These are phyloP conservation scores for Drosophila birchii DNA, from an alignment of 2,888 invertebrate genomes.

Conservation along the genomic window DNA sequence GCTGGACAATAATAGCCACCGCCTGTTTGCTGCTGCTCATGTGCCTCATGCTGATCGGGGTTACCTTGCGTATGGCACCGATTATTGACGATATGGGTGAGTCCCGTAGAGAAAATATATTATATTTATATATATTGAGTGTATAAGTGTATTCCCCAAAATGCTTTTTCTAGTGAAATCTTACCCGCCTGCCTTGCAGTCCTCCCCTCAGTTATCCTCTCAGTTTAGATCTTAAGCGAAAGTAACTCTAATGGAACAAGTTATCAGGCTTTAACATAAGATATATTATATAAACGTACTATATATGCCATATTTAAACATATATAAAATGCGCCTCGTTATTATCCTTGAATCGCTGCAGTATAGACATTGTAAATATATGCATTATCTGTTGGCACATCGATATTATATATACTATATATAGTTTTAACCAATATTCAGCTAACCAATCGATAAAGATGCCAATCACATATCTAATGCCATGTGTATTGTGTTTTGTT, in stretches of 20 bases:
- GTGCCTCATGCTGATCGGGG: slow-evolving; percentile 95
- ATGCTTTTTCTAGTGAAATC: slow-evolving; percentile 43
- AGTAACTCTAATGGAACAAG: slow-evolving; percentile 71
- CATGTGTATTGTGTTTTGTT: slow-evolving; percentile 71
- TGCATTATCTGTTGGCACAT: slow-evolving; percentile 18
- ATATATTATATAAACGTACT: no score
- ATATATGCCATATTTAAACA: not conserved
- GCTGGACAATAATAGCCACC: slow-evolving; percentile 96
- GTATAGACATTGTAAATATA: slow-evolving; percentile 60
- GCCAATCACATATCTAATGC: slow-evolving; percentile 59
- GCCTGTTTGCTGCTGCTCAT: slow-evolving; percentile 94
- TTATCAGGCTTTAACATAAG: slow-evolving; percentile 30
- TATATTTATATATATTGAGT: not conserved
- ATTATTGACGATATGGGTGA: slow-evolving; percentile 98
- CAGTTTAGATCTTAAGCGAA: slow-evolving; percentile 49
- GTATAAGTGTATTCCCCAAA: slow-evolving; percentile 28
- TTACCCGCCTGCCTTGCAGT: slow-evolving; percentile 58
- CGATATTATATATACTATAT: not conserved
- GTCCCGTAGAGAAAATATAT: slow-evolving; percentile 81
- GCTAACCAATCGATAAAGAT: slow-evolving; percentile 11
- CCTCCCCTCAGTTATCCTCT: slow-evolving; percentile 7
- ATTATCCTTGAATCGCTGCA: slow-evolving; percentile 57
- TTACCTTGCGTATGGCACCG: slow-evolving; percentile 96
- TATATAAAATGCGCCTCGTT: slow-evolving; percentile 39
- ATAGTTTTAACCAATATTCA: not conserved